Conservation (phyloP, 2,113 vertebrate species). For the Phodopus roborovskii region DNA sequence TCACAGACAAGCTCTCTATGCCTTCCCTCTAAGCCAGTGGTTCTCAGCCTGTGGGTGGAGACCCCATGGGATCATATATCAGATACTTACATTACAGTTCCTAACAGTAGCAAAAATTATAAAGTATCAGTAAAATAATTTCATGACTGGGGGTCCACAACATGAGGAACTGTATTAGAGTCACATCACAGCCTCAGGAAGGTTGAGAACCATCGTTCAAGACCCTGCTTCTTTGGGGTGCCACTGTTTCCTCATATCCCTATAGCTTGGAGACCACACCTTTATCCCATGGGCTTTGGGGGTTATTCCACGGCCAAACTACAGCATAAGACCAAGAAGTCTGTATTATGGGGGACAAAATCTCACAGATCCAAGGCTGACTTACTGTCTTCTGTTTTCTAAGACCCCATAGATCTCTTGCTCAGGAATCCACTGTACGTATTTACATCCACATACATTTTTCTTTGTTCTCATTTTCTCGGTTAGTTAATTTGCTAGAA, state of each 20-base stretch:
- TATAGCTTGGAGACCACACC: background rate
- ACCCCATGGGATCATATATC: background rate
- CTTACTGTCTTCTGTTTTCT: background rate
- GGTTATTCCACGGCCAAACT: background rate
- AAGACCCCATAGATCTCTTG: background rate
- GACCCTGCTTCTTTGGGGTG: background rate
- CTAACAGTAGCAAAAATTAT: background rate
- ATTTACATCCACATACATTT: background rate
- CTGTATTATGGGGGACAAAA: background rate
- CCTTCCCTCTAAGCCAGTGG: background rate
- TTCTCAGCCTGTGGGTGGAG: background rate
- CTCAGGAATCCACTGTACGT: background rate
- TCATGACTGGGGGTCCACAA: too few relatives aligned
- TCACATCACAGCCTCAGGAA: too few relatives aligned
- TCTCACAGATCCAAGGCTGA: background rate
- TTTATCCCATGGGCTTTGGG: background rate
- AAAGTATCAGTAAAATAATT: background rate
- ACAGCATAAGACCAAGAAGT: background rate
- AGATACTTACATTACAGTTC: background rate
- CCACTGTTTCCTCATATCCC: background rate
- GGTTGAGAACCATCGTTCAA: background rate
- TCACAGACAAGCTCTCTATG: background rate
- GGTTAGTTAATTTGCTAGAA: background rate
- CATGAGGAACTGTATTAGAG: background rate
- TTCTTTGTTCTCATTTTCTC: background rate